These are phyloP conservation scores for Drosophila funebris DNA, from an alignment of 1,140 invertebrate genomes.

Conservation along the genomic window DNA sequence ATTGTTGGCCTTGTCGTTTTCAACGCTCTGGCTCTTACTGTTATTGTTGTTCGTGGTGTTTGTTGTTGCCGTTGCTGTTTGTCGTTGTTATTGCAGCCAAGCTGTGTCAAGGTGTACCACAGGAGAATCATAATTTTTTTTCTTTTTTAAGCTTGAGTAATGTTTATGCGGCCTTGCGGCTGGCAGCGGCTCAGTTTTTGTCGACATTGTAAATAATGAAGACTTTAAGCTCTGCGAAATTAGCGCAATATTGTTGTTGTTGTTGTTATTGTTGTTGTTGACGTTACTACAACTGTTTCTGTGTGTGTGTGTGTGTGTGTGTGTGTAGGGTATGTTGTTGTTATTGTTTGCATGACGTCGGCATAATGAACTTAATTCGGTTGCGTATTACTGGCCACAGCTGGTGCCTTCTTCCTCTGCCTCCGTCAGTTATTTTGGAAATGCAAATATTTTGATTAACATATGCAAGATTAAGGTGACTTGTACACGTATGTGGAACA, in stretches of 20 bases:
- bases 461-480: constrained; percentile 24
- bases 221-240: constrained; percentile 76
- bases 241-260: constrained; percentile 54
- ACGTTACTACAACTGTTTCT: neutral
- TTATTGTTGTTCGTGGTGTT: too few species aligned
- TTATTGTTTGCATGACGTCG: constrained; percentile 41
- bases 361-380: constrained; percentile 68
- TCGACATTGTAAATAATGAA: constrained; percentile 76
- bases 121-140: constrained; percentile 49
- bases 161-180: constrained; percentile 66
- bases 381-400: constrained; percentile 46
- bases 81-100: constrained; percentile 20
- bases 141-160: constrained; percentile 68
- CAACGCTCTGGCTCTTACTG: too few species aligned
- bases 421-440: constrained; percentile 5
- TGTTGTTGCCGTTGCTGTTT: neutral
- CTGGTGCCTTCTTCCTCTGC: neutral
- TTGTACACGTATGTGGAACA: neutral
- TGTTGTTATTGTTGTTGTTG: neutral
- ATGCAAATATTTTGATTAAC: constrained; percentile 48
- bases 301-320: constrained; percentile 14
- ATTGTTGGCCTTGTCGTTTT: constrained; percentile 56
- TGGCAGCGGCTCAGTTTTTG: constrained; percentile 69
- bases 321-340: constrained; percentile 2
- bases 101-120: constrained; percentile 75